These are phyloP conservation scores for Cephus pygmeus DNA, from an alignment of 2,888 invertebrate species.

Conservation along the genomic window DNA sequence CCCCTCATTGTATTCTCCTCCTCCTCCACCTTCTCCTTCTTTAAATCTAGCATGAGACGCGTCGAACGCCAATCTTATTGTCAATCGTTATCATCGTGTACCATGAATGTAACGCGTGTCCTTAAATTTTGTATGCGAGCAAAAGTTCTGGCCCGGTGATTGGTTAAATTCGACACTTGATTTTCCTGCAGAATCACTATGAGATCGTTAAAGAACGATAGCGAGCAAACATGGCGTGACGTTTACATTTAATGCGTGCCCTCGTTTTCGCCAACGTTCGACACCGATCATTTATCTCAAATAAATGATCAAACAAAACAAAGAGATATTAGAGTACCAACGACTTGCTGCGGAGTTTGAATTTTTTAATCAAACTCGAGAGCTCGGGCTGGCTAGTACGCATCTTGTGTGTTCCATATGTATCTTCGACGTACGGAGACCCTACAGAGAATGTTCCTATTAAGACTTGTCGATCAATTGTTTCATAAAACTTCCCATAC, in stretches of 20 bases:
- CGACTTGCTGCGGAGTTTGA: constrained; percentile 29
- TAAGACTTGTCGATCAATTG: neutral
- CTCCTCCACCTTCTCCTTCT: too few species aligned
- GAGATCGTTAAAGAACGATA: neutral
- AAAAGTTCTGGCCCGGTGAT: neutral
- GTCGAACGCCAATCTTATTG: constrained; percentile 39
- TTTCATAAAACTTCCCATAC: neutral
- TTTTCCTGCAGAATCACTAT: neutral
- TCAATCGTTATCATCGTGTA: constrained; percentile 32
- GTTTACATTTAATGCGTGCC: neutral
- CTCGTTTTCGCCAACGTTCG: neutral
- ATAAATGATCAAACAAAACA: neutral
- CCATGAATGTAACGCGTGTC: neutral
- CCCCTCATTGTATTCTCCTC: neutral
- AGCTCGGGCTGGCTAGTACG: constrained; percentile 54
- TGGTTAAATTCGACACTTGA: neutral
- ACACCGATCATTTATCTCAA: neutral
- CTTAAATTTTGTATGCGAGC: neutral
- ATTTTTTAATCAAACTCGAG: constrained; percentile 44
- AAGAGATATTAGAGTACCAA: constrained; percentile 26
- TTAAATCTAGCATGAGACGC: neutral
- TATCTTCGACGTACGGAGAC: neutral
- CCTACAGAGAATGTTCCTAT: constrained; percentile 36
- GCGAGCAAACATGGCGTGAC: neutral
- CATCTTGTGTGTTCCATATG: constrained; percentile 20